Percentiles rank a stretch among this genome's conserved stretches.
phyloP scores from a whole-genome alignment of 2,888 invertebrate species.

The Acrobasis repandana region DNA sequence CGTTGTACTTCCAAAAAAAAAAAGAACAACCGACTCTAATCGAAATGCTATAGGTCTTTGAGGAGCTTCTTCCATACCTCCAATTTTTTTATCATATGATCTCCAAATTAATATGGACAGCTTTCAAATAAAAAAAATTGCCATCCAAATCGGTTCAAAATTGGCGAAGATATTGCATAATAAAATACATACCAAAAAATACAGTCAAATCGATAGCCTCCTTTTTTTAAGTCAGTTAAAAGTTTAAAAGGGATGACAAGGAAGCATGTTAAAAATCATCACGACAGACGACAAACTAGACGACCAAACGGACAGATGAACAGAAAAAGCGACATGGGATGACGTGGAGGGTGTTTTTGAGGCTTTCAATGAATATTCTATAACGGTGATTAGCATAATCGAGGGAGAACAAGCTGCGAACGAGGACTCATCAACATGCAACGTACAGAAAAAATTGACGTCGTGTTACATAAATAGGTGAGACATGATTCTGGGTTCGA shows the following conservation, averaged over 20 bases:
- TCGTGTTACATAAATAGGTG: constrained; percentile 56
- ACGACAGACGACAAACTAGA: constrained; percentile 35
- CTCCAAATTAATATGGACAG: no score
- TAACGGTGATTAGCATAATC: constrained; percentile 66
- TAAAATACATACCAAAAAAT: no score
- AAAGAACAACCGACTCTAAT: no score
- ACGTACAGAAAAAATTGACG: constrained; percentile 47
- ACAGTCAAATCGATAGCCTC: no score
- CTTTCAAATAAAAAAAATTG: no score
- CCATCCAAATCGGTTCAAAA: no score
- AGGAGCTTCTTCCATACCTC: no score
- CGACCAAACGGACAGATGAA: constrained; percentile 27
- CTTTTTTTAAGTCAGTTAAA: no score
- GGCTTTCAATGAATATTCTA: constrained; percentile 63
- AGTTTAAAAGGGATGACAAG: constrained; percentile 2
- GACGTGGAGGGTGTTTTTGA: constrained; percentile 57
- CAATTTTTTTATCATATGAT: no score
- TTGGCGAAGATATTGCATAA: no score
- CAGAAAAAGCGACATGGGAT: constrained; percentile 44
- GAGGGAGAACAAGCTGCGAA: constrained; percentile 63
- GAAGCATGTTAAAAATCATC: constrained; percentile 31
- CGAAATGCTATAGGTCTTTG: no score
- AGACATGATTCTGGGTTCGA: neutral
- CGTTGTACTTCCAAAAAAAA: no score
- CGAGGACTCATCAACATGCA: constrained; percentile 63